Evolutionary conservation across 2,888 invertebrate species (phyloP).

Genomic region (Tanytarsus gracilentus): DNA sequence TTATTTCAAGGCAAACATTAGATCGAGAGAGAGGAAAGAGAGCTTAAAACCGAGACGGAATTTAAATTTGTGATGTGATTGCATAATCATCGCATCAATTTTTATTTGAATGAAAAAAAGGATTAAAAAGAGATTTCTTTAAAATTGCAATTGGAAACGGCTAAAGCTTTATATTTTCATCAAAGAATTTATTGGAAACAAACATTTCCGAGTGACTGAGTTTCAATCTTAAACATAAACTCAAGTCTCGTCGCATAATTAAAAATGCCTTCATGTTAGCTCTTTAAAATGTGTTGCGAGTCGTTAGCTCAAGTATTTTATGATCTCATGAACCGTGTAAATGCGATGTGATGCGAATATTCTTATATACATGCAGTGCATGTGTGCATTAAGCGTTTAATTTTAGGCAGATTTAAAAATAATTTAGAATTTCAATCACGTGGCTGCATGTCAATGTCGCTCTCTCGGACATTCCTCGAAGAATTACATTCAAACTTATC

Average conservation of each 20-base stretch:
- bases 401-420: background rate
- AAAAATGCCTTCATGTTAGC: conserved; percentile 1
- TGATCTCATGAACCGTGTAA: too few relatives aligned
- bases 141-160: too few relatives aligned
- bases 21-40: background rate
- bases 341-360: too few relatives aligned
- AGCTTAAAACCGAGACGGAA: conserved; percentile 16
- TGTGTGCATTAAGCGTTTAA: conserved; percentile 8
- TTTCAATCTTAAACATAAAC: background rate
- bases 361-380: too few relatives aligned
- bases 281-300: background rate
- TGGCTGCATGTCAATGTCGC: background rate
- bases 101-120: background rate
- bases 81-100: conserved; percentile 1
- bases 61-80: conserved; percentile 2
- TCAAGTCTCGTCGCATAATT: background rate
- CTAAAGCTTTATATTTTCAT: too few relatives aligned
- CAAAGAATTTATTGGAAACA: too few relatives aligned
- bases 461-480: background rate
- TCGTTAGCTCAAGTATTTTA: too few relatives aligned
- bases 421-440: conserved; percentile 12
- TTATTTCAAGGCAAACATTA: too few relatives aligned
- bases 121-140: background rate
- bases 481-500: conserved; percentile 2
- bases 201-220: background rate